phyloP scores from a whole-genome alignment of 2,888 invertebrate species.

The Aspidapion aeneum region DNA sequence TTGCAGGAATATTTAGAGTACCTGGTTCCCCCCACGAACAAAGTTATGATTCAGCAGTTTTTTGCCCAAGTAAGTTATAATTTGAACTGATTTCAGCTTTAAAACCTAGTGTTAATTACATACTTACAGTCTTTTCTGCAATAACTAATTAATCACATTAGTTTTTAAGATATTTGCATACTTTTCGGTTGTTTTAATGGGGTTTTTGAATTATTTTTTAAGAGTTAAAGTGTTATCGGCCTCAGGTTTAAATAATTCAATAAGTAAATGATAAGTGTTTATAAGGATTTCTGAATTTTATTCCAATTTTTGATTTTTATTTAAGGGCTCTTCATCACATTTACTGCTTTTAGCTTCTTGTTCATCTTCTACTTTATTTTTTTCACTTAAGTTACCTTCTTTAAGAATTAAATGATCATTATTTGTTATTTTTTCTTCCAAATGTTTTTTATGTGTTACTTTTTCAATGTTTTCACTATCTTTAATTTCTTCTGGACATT shows the following conservation, averaged over 20 bases:
- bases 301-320: conserved; percentile 23
- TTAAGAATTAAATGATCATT: background rate
- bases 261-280: conserved; percentile 18
- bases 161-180: conserved; percentile 57
- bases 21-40: conserved; percentile 70
- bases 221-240: too few relatives aligned
- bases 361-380: conserved; percentile 1
- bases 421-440: background rate
- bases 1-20: conserved; percentile 83
- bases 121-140: too few relatives aligned
- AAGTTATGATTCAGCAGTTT: conserved; percentile 66
- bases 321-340: conserved; percentile 13
- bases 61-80: conserved; percentile 53
- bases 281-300: conserved; percentile 23
- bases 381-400: background rate
- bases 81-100: too few relatives aligned
- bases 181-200: conserved; percentile 65
- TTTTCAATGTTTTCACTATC: conserved; percentile 1
- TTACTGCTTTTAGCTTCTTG: background rate
- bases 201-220: conserved; percentile 47
- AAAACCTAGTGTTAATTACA: too few relatives aligned
- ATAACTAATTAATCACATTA: conserved; percentile 76
- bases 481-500: background rate
- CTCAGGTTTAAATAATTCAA: too few relatives aligned
- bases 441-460: too few relatives aligned